Conservation (phyloP, 2,797 vertebrate species). For the Rhodeus uyekii region DNA sequence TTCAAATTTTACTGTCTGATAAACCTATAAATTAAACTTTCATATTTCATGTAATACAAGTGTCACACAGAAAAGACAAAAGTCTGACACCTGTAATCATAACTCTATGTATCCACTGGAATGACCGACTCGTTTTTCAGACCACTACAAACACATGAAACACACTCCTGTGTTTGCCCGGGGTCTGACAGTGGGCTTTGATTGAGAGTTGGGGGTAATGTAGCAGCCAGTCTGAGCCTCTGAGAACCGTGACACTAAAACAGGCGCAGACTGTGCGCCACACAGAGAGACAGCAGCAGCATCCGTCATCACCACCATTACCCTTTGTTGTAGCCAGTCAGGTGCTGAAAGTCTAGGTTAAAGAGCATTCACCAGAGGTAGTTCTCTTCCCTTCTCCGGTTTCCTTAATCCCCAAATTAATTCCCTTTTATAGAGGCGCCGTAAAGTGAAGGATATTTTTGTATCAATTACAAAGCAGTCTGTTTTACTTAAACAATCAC, state of each 20-base stretch:
- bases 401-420: constrained; percentile 73
- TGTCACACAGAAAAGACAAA: background rate
- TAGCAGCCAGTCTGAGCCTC: constrained; percentile 52
- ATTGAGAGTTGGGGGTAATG: constrained; percentile 66
- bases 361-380: constrained; percentile 77
- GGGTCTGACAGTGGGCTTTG: constrained; percentile 67
- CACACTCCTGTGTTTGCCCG: constrained; percentile 56
- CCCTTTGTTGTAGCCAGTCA: constrained; percentile 78
- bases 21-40: background rate
- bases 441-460: constrained; percentile 63
- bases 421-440: constrained; percentile 60
- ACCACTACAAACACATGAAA: constrained; percentile 43
- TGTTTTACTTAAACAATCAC: constrained; percentile 61
- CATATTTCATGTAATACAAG: background rate
- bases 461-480: constrained; percentile 60
- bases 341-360: constrained; percentile 85
- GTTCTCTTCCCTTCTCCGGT: constrained; percentile 65
- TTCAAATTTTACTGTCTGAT: background rate
- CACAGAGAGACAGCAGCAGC: constrained; percentile 69
- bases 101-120: constrained; percentile 24
- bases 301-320: constrained; percentile 84
- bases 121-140: background rate
- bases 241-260: constrained; percentile 59
- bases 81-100: constrained; percentile 44
- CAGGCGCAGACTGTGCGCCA: constrained; percentile 72